These are phyloP conservation scores for Mystacornis crossleyi DNA, from an alignment of 2,113 vertebrate genomes.

Conservation along the genomic window DNA sequence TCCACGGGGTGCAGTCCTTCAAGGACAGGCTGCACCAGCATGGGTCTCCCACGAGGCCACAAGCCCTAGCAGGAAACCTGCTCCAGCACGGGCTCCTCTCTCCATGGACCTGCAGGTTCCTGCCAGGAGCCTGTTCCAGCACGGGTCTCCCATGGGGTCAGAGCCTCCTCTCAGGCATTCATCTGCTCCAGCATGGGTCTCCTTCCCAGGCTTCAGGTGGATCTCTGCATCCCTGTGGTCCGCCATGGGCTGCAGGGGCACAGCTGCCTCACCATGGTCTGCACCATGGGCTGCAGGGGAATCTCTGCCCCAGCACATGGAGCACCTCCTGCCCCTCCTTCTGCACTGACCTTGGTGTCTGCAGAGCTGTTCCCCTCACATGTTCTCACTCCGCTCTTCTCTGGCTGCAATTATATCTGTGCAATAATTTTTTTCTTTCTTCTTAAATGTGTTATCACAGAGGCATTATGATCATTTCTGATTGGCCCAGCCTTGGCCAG, in stretches of 20 bases:
- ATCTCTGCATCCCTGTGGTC: accelerated
- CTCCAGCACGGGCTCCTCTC: not conserved
- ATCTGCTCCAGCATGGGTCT: accelerated
- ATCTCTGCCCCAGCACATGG: not conserved
- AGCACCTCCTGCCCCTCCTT: not conserved
- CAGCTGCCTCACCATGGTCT: not conserved
- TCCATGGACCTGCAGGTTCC: not conserved
- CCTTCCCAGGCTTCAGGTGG: accelerated
- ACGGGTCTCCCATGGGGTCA: accelerated
- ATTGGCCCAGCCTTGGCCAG: not conserved
- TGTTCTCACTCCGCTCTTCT: not conserved
- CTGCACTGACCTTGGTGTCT: not conserved
- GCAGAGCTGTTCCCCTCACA: not conserved
- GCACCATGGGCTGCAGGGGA: not conserved
- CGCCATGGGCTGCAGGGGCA: not conserved
- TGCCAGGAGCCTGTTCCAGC: not conserved
- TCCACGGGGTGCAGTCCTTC: not conserved
- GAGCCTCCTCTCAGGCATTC: not conserved
- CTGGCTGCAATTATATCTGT: accelerated
- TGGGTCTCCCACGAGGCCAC: accelerated
- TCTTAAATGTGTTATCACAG: not conserved
- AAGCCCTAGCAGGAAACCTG: not conserved
- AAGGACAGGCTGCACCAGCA: not conserved
- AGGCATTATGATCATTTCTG: not conserved
- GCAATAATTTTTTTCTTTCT: not conserved